Base-by-base conservation (phyloP, 2,888 invertebrate genomes). In the Ornithoptera alexandrae region DNA sequence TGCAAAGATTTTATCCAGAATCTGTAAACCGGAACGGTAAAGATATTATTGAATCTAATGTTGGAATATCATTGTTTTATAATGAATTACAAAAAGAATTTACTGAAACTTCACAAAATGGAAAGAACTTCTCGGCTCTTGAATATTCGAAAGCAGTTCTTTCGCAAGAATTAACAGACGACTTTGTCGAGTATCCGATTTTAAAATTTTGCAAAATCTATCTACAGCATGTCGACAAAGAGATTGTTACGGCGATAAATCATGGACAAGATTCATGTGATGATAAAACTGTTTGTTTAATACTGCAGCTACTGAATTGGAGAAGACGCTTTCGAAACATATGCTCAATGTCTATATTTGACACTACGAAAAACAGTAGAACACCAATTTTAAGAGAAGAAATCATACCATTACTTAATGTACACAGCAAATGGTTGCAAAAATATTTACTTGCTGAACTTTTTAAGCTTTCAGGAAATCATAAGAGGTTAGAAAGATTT, bases 351-450 rank as follows among this genome's bases (percentile, higher is more conserved):
- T 79, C 84, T 1, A 85, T 92, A 65, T 88, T 90, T 74, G 76
- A 78, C 2, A 77, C 73, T 10, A 78, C 82, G 18, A 83, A 81
- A 60, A 83, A 87, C 67, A 86, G 86, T 75, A 82, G 83, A 74
- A 77, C 82, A 65, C 78, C 82, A 74, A 81, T 89, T 73, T 74
- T 93, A 59, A 87, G 90, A 72, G 88, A 94, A 65, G 93, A 94
- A 71, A 86, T 95, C 1, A 84, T 94, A 59, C 93, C 94, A n/a
- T 89, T 94, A 65, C 79, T 97, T 0, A 91, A 94, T 74, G 89
- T 96, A 17, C 96, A 97, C 80, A 95, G 94, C 77, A 95, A 95
- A 83, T 97, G 97, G 97, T 81, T 97, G 56, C 85, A 93, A 22
- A 97, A 97, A 80, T 92, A 94, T 84, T 85, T 95, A 36, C 78